Percentiles rank a stretch among this genome's conserved stretches.
These are phyloP conservation scores for Eufriesea mexicana DNA, from an alignment of 1,140 invertebrate genomes.

Conservation along the genomic window DNA sequence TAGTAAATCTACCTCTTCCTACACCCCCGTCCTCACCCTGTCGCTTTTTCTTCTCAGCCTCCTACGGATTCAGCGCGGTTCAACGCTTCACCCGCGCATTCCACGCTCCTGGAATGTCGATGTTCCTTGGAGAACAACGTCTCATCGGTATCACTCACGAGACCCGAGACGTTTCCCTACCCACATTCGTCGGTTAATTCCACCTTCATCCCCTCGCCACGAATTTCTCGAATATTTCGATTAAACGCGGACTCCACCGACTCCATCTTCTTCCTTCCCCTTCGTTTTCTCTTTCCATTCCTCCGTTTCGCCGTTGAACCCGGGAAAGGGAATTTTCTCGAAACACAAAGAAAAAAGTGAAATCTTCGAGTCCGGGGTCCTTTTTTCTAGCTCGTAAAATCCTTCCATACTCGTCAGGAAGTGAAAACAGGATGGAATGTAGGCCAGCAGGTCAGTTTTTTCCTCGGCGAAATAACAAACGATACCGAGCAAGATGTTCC, in stretches of 20 bases:
- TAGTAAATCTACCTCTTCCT: slow-evolving; percentile 72
- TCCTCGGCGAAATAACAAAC: slow-evolving; percentile 30
- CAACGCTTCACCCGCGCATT: slow-evolving; percentile 42
- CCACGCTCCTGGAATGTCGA: slow-evolving; percentile 40
- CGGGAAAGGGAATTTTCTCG: background rate
- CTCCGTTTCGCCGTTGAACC: accelerated
- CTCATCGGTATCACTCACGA: background rate
- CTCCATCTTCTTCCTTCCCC: too few species aligned
- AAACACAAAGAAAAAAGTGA: slow-evolving; percentile 23
- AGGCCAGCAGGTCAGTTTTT: slow-evolving; percentile 53
- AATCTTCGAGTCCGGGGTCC: slow-evolving; percentile 20
- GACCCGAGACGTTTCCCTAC: background rate
- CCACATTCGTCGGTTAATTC: background rate
- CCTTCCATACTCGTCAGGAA: slow-evolving; percentile 31
- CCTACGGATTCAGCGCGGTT: slow-evolving; percentile 12
- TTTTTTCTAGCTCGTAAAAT: slow-evolving; percentile 52
- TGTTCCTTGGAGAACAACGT: background rate
- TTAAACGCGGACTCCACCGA: accelerated
- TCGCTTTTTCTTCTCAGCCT: slow-evolving; percentile 7
- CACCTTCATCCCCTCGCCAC: background rate
- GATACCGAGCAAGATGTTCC: slow-evolving; percentile 11
- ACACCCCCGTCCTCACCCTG: background rate
- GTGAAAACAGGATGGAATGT: slow-evolving; percentile 60
- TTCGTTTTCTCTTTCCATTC: background rate
- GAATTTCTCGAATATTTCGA: background rate